Evolutionary conservation across 2,797 vertebrate species (phyloP).

Genomic region (Pipistrellus kuhlii): DNA sequence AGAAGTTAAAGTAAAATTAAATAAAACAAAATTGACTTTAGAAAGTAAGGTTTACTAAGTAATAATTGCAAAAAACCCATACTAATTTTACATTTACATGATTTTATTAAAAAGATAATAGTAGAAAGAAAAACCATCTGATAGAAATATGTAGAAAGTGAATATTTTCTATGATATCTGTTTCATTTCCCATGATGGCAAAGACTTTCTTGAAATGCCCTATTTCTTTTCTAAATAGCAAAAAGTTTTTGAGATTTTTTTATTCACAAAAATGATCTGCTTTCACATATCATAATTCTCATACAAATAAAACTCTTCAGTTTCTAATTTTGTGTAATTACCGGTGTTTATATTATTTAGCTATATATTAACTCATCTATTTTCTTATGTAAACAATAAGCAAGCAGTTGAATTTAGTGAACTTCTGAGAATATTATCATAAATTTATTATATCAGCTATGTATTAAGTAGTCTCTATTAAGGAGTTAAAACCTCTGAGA

Average conservation of each 20-base stretch:
- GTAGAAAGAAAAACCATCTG: constrained; percentile 20
- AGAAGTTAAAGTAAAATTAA: not conserved
- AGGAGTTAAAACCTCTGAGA: constrained; percentile 64
- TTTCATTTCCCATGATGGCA: not conserved
- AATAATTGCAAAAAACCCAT: not conserved
- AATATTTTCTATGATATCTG: not conserved
- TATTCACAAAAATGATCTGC: not conserved
- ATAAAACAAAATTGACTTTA: not conserved
- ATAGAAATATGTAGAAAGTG: not conserved
- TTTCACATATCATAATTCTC: not conserved
- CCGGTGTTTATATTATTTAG: not conserved
- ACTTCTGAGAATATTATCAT: not conserved
- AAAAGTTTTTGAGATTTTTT: not conserved
- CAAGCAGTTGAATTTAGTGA: not conserved
- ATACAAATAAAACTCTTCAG: not conserved
- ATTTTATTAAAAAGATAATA: not conserved
- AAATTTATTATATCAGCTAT: constrained; percentile 11
- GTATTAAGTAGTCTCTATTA: constrained; percentile 25
- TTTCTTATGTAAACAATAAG: not conserved
- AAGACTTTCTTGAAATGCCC: not conserved
- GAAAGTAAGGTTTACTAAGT: not conserved
- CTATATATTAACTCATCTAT: not conserved
- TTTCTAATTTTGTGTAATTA: constrained; percentile 18
- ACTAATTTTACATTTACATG: not conserved
- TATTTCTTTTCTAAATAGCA: not conserved